These are phyloP conservation scores for Akabosia matsudoensis DNA, from an alignment of 1,140 invertebrate species.

Conservation along the genomic window DNA sequence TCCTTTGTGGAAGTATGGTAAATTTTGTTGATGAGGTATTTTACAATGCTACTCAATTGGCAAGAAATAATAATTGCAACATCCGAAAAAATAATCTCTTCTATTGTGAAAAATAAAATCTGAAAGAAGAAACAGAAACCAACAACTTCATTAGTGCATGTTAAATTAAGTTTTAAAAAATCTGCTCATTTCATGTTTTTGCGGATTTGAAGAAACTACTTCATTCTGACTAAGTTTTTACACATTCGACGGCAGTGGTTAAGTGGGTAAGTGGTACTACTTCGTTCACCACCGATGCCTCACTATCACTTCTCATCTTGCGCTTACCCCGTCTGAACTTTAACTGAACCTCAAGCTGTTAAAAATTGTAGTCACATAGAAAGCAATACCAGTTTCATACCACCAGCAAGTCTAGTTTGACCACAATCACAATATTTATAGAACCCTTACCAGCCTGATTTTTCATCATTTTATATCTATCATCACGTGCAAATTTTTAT, in stretches of 20 bases:
- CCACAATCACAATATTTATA: background rate
- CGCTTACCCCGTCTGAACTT: background rate
- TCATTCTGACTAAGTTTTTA: background rate
- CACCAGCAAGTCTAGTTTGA: background rate
- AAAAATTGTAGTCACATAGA: background rate
- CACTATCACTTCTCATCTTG: background rate
- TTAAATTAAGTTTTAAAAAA: background rate
- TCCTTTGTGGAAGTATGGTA: no score
- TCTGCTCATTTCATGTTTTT: background rate
- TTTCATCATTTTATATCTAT: background rate
- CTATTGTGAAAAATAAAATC: background rate
- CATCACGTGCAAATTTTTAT: background rate
- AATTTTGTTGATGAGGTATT: no score
- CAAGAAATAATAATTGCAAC: no score
- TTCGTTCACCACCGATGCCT: background rate
- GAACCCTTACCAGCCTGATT: background rate
- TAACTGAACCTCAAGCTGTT: background rate
- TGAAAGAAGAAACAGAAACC: background rate
- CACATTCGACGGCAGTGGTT: background rate
- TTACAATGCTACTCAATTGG: no score
- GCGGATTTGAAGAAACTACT: background rate
- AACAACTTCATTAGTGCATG: background rate
- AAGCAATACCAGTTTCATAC: background rate
- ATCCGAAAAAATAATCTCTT: no score
- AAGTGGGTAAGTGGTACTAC: slow-evolving; percentile 12